These are phyloP conservation scores for Zhuqinia jingwanae DNA, from an alignment of 2,888 invertebrate genomes.

Conservation along the genomic window DNA sequence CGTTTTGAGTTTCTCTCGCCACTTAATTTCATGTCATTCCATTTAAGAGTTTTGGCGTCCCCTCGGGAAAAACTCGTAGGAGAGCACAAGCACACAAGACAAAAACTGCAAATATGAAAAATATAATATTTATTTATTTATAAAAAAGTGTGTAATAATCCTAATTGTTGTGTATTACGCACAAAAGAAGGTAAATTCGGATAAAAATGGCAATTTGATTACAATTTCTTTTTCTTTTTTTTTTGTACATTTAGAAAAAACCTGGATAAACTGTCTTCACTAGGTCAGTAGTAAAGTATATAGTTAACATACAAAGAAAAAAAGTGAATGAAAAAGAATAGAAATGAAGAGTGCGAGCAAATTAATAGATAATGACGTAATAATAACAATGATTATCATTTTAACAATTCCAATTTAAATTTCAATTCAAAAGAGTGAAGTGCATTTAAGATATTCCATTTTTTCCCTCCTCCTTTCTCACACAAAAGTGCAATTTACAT, in stretches of 20 bases:
- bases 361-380: slow-evolving; percentile 48
- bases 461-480: slow-evolving; percentile 4
- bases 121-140: too few relatives aligned
- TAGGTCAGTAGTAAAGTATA: neutral
- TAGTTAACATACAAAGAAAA: too few relatives aligned
- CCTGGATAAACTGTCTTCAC: neutral
- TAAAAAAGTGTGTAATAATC: neutral
- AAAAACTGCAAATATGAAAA: neutral
- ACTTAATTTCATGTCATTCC: slow-evolving; percentile 41
- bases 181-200: too few relatives aligned
- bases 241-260: neutral
- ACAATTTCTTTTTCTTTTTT: slow-evolving; percentile 26
- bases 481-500: slow-evolving; percentile 60
- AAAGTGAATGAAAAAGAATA: neutral
- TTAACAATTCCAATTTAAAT: slow-evolving; percentile 25
- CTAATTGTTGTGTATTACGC: too few relatives aligned
- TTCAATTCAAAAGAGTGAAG: too few relatives aligned
- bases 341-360: neutral
- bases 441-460: neutral
- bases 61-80: neutral
- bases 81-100: neutral
- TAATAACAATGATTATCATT: slow-evolving; percentile 42
- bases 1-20: neutral
- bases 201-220: slow-evolving; percentile 57
- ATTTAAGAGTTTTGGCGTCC: slow-evolving; percentile 46